These are phyloP conservation scores for Pitangus sulphuratus DNA, from an alignment of 2,797 vertebrate genomes.

Conservation along the genomic window DNA sequence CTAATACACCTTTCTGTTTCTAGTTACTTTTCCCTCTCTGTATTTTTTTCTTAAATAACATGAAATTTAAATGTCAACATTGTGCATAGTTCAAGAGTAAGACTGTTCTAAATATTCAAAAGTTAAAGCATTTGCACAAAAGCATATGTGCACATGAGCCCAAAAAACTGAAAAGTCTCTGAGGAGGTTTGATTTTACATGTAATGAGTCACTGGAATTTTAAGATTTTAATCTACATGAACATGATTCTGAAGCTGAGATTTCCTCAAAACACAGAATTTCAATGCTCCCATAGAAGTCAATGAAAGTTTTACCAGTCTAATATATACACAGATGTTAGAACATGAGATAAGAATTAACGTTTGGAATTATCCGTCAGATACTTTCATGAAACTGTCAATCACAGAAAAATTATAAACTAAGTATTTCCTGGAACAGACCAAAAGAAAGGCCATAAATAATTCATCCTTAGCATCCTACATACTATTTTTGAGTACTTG, in stretches of 20 bases:
- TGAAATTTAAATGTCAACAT: neutral
- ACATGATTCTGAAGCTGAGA: neutral
- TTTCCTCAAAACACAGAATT: conserved; percentile 4
- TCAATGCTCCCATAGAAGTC: neutral
- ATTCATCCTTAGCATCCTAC: neutral
- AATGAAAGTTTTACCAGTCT: neutral
- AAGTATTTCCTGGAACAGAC: neutral
- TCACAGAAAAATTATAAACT: neutral
- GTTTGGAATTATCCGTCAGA: neutral
- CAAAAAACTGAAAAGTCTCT: neutral
- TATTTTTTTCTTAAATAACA: neutral
- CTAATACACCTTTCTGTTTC: neutral
- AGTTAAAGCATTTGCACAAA: conserved; percentile 1
- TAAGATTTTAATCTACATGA: neutral
- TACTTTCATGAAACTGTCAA: neutral
- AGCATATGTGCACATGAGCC: conserved; percentile 28
- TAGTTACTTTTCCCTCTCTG: neutral
- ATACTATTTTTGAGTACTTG: neutral
- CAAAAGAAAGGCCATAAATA: neutral
- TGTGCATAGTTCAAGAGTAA: neutral
- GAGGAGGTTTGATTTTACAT: neutral
- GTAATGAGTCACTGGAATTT: conserved; percentile 1
- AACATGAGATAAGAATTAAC: neutral
- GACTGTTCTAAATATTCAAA: neutral
- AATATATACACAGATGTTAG: neutral